A percentile compares a stretch with the other conserved stretches of the same genome.
These are phyloP conservation scores for Leptinotarsa undecemlineata DNA, from an alignment of 1,140 invertebrate species.

Conservation along the genomic window DNA sequence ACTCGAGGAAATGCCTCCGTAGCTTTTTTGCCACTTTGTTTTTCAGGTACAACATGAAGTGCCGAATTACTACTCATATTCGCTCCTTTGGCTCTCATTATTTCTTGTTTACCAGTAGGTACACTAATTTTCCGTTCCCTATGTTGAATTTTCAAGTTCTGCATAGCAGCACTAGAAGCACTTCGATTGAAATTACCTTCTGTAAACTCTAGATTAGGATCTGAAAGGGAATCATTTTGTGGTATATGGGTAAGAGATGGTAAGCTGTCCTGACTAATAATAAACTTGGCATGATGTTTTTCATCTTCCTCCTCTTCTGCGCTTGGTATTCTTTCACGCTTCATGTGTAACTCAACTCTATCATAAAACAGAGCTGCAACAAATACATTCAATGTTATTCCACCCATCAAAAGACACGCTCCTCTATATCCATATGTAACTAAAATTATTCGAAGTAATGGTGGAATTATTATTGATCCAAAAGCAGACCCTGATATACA, in stretches of 20 bases:
- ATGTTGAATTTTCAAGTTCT: constrained; percentile 55
- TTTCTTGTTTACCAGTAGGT: constrained; percentile 56
- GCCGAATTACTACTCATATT: constrained; percentile 58
- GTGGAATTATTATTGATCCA: constrained; percentile 79
- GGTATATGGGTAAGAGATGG: constrained; percentile 45
- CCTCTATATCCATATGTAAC: constrained; percentile 77
- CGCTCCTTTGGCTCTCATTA: constrained; percentile 42
- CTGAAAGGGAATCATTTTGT: constrained; percentile 48
- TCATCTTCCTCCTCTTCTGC: constrained; percentile 48
- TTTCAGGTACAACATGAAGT: constrained; percentile 63
- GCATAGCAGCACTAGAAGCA: constrained; percentile 61
- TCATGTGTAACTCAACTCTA: constrained; percentile 79
- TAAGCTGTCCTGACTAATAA: constrained; percentile 50
- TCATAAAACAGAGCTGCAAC: constrained; percentile 82
- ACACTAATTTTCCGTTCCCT: constrained; percentile 60
- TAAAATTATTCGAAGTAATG: constrained; percentile 71
- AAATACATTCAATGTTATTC: constrained; percentile 79
- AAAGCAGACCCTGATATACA: constrained; percentile 88
- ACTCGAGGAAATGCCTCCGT: constrained; percentile 45
- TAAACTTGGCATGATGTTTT: constrained; percentile 43
- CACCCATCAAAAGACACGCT: constrained; percentile 80
- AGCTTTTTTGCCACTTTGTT: constrained; percentile 47
- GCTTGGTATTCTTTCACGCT: constrained; percentile 64
- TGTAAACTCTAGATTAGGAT: constrained; percentile 41
- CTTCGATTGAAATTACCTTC: constrained; percentile 53